Conservation (phyloP, 2,113 vertebrate genomes). For the Daboia siamensis region DNA sequence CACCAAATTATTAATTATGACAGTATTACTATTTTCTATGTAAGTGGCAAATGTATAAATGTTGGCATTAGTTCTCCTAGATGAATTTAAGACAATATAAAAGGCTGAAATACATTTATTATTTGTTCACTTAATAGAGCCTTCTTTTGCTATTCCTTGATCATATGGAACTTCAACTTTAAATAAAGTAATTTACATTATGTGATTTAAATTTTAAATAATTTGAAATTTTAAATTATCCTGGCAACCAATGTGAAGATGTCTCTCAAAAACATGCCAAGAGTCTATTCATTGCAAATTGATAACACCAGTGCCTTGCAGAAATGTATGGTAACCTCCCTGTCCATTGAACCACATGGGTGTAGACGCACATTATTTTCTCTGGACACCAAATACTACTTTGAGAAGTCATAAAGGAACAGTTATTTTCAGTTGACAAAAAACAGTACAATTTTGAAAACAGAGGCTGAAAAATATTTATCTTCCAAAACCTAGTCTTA, state of each 20-base stretch:
- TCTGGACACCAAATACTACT: neutral
- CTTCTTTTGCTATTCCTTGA: neutral
- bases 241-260: neutral
- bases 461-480: neutral
- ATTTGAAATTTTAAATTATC: neutral
- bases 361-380: neutral
- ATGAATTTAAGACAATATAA: slow-evolving; percentile 35
- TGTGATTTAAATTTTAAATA: neutral
- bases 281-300: neutral
- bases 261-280: neutral
- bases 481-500: neutral
- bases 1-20: slow-evolving; percentile 35
- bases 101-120: slow-evolving; percentile 40
- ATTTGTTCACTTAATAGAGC: slow-evolving; percentile 42
- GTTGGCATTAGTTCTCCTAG: slow-evolving; percentile 34
- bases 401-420: neutral
- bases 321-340: neutral
- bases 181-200: slow-evolving; percentile 16
- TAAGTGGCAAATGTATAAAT: slow-evolving; percentile 39
- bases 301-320: neutral
- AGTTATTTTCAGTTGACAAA: neutral
- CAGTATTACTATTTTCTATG: slow-evolving; percentile 11
- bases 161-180: slow-evolving; percentile 6
- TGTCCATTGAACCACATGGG: neutral
- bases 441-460: neutral